Conservation (phyloP, 2,113 vertebrate genomes). For the Tricholaema leucomelas region DNA sequence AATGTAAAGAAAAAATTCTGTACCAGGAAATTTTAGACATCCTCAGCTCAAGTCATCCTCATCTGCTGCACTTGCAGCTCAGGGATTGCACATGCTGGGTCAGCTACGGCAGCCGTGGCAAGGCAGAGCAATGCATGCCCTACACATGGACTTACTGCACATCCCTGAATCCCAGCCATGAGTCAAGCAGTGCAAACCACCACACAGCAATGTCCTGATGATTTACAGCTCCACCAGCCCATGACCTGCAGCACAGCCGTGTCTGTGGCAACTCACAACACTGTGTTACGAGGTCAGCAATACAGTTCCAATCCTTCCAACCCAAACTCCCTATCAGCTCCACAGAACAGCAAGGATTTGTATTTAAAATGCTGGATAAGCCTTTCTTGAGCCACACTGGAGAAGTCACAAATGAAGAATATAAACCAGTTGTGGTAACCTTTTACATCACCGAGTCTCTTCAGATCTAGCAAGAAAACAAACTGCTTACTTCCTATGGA, state of each 20-base stretch:
- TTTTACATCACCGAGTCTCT: not conserved
- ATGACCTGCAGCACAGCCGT: not conserved
- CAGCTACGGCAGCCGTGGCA: accelerated
- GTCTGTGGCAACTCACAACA: not conserved
- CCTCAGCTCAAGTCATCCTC: not conserved
- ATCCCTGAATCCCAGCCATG: accelerated
- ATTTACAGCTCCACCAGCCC: not conserved
- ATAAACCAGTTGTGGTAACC: not conserved
- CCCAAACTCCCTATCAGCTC: not conserved
- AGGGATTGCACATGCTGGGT: not conserved
- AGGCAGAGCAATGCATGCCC: not conserved
- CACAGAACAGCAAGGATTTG: not conserved
- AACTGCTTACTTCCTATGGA: not conserved
- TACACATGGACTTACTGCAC: accelerated
- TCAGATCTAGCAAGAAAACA: not conserved
- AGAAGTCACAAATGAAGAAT: not conserved
- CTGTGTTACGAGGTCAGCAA: accelerated
- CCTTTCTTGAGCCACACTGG: not conserved
- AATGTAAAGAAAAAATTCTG: not conserved
- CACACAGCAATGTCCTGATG: accelerated
- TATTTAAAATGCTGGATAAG: not conserved
- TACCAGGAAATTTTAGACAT: not conserved
- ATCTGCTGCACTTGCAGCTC: accelerated
- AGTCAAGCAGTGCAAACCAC: not conserved
- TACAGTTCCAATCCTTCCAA: not conserved